Base-by-base conservation (phyloP, 2,888 invertebrate species). In the Watsonalla binaria region DNA sequence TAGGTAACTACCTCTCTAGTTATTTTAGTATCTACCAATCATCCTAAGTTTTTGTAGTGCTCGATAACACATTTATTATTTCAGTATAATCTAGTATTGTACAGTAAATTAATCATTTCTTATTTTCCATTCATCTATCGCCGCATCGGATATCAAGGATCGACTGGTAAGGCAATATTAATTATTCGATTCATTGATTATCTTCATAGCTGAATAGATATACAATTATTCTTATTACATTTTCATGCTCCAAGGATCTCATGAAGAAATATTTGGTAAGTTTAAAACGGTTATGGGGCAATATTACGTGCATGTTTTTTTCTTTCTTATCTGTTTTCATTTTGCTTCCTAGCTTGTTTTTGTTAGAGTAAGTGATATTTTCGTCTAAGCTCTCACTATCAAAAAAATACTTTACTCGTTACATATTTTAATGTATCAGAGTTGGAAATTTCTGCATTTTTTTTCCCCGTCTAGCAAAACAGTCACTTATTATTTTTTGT, bases 191-290 rank as follows among this genome's bases (percentile, higher is more conserved):
- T 54, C 24, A 51, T 55, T 35, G 56, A 46, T 55, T 15, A 56
- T 49, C 9, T 52, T 46, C 46, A 51, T 13, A 45, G 34, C 33
- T 46, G 42, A 39, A 52, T 45, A 51, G 51, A 24, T 42, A 58
- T 57, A 51, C 68, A 58, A 63, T 57, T 67, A 58, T 62, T 54
- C 59, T 57, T 64, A 66, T 61, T 57, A 65, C 63, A 58, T 73
- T 80, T 78, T 69, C 72, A 75, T 74, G 73, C 76, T 54, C 55
- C 59, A 78, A 93, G 93, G 93, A 93, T 73, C 81, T 92, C 33
- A 65, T 79, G 61, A 78, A 76, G 66, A 72, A 74, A 59, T 78
- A 88, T 65, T 62, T 84, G 85, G 90, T 90, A 74, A 85, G 89
- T 78, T 49, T 55, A 48, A 45, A n/a, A 51, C 45, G 15, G 6